Conservation (phyloP, 2,797 vertebrate genomes). For the Xiphophorus birchmanni region DNA sequence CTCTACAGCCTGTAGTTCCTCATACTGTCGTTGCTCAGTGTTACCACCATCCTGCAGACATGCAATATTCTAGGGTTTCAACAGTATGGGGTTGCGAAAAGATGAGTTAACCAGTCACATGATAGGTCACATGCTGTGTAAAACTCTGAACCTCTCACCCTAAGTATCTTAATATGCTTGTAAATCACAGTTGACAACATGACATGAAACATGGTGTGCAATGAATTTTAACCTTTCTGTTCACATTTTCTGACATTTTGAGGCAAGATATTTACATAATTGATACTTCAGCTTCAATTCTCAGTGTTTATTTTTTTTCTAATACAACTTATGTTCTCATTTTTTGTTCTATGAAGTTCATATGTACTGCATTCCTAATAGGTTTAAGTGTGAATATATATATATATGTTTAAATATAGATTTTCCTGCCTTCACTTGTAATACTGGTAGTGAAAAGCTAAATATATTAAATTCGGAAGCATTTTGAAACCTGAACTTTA, state of each 20-base stretch:
- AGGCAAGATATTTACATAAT: neutral
- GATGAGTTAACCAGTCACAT: constrained; percentile 61
- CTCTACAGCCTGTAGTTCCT: neutral
- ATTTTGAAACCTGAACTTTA: neutral
- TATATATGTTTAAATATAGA: neutral
- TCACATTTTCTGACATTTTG: constrained; percentile 5
- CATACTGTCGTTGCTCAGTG: constrained; percentile 34
- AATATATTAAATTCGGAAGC: neutral
- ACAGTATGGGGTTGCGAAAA: constrained; percentile 45
- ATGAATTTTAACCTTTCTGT: neutral
- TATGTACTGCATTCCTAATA: neutral
- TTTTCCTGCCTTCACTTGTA: neutral
- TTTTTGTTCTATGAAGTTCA: neutral
- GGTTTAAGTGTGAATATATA: neutral
- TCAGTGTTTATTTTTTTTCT: neutral
- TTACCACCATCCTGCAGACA: constrained; percentile 22
- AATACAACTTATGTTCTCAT: neutral
- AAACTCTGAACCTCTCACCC: constrained; percentile 59
- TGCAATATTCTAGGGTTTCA: constrained; percentile 54
- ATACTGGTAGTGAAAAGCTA: neutral
- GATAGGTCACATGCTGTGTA: constrained; percentile 71
- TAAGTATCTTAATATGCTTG: constrained; percentile 55
- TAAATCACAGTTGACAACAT: constrained; percentile 62
- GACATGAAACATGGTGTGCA: constrained; percentile 12
- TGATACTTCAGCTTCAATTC: neutral